phyloP scores from a whole-genome alignment of 2,888 invertebrate species.

The Acholoe squamosa region DNA sequence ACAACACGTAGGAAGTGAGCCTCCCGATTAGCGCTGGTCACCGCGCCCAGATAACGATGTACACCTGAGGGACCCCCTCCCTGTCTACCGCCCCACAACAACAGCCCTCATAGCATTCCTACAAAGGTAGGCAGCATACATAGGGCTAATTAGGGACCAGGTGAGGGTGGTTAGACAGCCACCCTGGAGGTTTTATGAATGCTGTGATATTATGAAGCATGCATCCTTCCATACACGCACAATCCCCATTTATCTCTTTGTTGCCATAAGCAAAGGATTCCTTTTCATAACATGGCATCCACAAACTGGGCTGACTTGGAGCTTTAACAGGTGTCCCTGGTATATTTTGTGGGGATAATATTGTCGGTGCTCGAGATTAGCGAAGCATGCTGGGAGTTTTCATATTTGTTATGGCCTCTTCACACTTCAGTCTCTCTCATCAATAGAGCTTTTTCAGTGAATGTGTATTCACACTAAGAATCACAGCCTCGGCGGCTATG shows the following conservation, averaged over 20 bases:
- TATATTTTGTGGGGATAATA: neutral
- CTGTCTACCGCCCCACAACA: neutral
- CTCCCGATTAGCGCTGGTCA: slow-evolving; percentile 32
- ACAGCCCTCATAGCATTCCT: no score
- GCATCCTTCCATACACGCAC: no score
- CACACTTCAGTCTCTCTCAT: neutral
- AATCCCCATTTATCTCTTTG: neutral
- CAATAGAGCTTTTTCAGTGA: no score
- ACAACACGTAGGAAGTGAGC: slow-evolving; percentile 47
- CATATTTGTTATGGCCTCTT: neutral
- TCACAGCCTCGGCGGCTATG: no score
- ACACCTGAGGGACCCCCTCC: slow-evolving; percentile 9
- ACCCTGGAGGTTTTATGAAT: no score
- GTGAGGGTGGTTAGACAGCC: no score
- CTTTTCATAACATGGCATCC: neutral
- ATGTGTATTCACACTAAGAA: no score
- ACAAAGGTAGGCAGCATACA: no score
- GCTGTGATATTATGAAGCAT: no score
- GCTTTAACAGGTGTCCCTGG: neutral
- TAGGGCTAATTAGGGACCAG: no score
- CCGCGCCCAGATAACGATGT: slow-evolving; percentile 18
- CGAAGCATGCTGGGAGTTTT: neutral
- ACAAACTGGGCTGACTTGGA: slow-evolving; percentile 7
- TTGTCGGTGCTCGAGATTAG: neutral
- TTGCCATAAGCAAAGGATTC: neutral